A percentile compares a stretch with the other conserved stretches of the same genome.
Conservation (phyloP, 2,797 vertebrate genomes). For the Petrocephalus sullivani region DNA sequence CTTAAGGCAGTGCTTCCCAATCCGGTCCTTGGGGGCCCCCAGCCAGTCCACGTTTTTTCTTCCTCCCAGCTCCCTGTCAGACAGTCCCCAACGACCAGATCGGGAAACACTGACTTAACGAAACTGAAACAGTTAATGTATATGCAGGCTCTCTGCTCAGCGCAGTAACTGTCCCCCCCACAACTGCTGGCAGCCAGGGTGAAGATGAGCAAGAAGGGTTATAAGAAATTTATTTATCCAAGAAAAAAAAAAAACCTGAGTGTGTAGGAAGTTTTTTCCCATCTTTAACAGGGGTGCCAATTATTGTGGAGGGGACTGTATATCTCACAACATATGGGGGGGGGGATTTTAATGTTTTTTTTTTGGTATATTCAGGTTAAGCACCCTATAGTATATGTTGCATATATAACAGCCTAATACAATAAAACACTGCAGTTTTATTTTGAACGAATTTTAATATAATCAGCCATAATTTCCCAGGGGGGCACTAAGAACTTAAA, state of each 20-base stretch:
- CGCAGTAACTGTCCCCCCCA: neutral
- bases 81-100: no score
- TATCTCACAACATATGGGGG: neutral
- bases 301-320: neutral
- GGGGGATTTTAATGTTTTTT: neutral
- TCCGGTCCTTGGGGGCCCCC: no score
- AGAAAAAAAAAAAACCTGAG: neutral
- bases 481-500: constrained; percentile 1
- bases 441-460: constrained; percentile 7
- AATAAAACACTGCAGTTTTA: neutral
- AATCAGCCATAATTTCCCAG: neutral
- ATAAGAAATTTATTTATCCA: neutral
- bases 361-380: neutral
- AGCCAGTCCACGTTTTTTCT: no score
- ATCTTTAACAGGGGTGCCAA: neutral
- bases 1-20: neutral
- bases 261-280: neutral
- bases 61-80: no score
- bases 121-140: neutral
- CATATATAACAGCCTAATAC: neutral
- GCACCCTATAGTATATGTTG: neutral
- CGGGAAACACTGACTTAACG: neutral
- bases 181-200: neutral
- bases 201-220: neutral
- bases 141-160: neutral